Evolutionary conservation across 2,113 vertebrate genomes (phyloP), one percentile per base, ranked within the genome.

Genomic region (Arothron firmamentum): DNA sequence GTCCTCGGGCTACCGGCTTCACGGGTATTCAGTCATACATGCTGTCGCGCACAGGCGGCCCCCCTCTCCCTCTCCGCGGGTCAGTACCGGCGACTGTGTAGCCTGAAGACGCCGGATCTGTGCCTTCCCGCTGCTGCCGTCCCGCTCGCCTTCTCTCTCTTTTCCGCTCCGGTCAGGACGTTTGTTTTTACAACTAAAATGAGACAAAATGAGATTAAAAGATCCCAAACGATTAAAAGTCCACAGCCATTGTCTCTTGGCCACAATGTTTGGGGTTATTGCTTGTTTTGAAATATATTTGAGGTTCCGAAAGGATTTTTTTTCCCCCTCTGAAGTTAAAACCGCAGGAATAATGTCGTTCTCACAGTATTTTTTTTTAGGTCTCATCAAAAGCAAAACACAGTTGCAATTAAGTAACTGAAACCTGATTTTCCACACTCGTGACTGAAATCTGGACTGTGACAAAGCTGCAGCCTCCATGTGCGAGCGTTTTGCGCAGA

Each of bases 11-110:
- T 86, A 69, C 85, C 76, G 83, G 68, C 82, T 67, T 56, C 61
- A 62, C 72, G 57, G 57, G 80, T 78, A 67, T 70, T 81, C 79
- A 82, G 83, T 85, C 81, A 82, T 79, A 80, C 71, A 56, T 67
- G 62, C 77, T 72, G 65, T 56, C 31, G 48, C 65, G 62, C 75
- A 65, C 61, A 69, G n/a, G 42, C 66, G 51, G 64, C 46, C 56
- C 67, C 67, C 78, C 73, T 47, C 82, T 79, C 70, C n/a, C n/a
- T n/a, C n/a, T n/a, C n/a, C n/a, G n/a, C 68, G 59, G 82, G 80
- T 88, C 88, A 87, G 90, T 89, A 84, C 45, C 59, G 65, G 67
- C 81, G 83, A 82, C 67, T 82, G 77, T 74, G 54, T 71, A 82
- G 81, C 75, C 71, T 58, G 49, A 50, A 78, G 89, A 86, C 88